A percentile compares a stretch with the other conserved stretches of the same genome.
These are phyloP conservation scores for Ephestia elutella DNA, from an alignment of 1,140 invertebrate species.

Conservation along the genomic window DNA sequence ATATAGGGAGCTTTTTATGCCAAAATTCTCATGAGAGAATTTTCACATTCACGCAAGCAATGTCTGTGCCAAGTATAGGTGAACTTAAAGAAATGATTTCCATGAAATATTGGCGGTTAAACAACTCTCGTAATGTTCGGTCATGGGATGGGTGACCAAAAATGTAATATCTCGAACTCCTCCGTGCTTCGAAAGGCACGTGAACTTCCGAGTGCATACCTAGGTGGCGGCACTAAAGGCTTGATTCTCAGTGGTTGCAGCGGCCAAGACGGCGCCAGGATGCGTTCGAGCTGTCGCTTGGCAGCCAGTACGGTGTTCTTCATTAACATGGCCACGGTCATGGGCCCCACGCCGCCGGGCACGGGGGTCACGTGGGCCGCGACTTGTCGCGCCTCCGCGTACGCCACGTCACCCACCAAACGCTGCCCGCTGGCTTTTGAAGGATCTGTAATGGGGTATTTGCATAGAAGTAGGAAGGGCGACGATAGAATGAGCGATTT, in stretches of 20 bases:
- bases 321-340: constrained; percentile 99
- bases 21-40: too few species aligned
- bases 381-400: constrained; percentile 83
- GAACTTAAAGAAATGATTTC: too few species aligned
- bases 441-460: constrained; percentile 78
- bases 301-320: constrained; percentile 94
- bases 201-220: too few species aligned
- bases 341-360: constrained; percentile 97
- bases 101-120: too few species aligned
- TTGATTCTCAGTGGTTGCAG: constrained; percentile 78
- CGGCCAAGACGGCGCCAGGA: constrained; percentile 78
- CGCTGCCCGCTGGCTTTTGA: constrained; percentile 88
- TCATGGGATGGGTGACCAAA: too few species aligned
- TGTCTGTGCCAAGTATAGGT: too few species aligned
- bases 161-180: too few species aligned
- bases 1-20: too few species aligned
- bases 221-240: constrained; percentile 81
- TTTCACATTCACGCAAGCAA: too few species aligned
- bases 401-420: constrained; percentile 97
- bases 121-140: too few species aligned
- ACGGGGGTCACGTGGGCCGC: constrained; percentile 97
- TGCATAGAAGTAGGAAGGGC: not conserved
- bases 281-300: constrained; percentile 75
- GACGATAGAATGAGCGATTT: too few species aligned
- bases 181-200: too few species aligned